Percentiles rank a stretch among this genome's conserved stretches.
Evolutionary conservation across 2,888 invertebrate genomes (phyloP).

Genomic region (Epinotia bilunana): DNA sequence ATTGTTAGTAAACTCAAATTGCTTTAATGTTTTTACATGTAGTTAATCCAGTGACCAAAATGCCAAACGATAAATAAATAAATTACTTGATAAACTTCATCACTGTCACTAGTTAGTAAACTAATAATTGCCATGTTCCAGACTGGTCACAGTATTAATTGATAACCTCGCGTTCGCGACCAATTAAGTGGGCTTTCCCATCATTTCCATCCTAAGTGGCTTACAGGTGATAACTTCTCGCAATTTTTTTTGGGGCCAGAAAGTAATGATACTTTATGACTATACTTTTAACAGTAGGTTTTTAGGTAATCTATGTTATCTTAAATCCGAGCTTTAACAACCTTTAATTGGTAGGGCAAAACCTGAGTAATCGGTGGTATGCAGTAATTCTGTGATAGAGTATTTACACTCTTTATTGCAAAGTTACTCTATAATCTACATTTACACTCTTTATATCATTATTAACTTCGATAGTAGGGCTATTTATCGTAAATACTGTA

Average conservation of each 20-base stretch:
- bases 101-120: conserved; percentile 1
- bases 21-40: too few relatives aligned
- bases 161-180: conserved; percentile 22
- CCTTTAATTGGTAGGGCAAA: background rate
- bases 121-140: conserved; percentile 14
- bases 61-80: too few relatives aligned
- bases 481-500: too few relatives aligned
- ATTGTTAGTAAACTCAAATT: conserved; percentile 22
- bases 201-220: background rate
- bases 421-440: too few relatives aligned
- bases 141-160: conserved; percentile 20
- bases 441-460: too few relatives aligned
- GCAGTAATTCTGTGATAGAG: too few relatives aligned
- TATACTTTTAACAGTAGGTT: too few relatives aligned
- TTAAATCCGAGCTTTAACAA: background rate
- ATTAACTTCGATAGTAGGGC: too few relatives aligned
- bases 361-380: too few relatives aligned
- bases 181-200: conserved; percentile 27
- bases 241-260: background rate
- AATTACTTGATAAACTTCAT: conserved; percentile 40
- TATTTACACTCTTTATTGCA: too few relatives aligned
- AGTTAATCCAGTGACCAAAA: too few relatives aligned
- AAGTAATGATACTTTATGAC: too few relatives aligned
- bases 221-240: background rate
- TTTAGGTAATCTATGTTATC: background rate